Conservation (phyloP, 2,888 invertebrate genomes). For the Pimpla rufipes region DNA sequence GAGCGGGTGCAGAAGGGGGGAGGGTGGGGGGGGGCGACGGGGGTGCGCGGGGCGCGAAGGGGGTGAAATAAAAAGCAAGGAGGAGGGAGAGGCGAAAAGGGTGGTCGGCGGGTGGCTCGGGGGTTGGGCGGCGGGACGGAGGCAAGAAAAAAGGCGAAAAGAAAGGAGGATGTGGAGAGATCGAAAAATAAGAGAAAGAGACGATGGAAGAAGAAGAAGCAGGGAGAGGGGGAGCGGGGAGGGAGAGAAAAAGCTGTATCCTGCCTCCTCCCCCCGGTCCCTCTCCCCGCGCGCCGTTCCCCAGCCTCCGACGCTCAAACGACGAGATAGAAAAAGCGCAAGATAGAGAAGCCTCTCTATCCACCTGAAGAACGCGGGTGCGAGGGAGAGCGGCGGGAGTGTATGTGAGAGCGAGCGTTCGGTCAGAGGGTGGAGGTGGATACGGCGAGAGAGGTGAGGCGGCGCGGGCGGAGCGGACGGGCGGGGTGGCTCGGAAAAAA, state of each 20-base stretch:
- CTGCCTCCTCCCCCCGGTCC: constrained; percentile 71
- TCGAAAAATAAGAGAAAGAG: constrained; percentile 52
- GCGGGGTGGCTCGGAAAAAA: constrained; percentile 68
- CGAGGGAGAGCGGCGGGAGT: background rate
- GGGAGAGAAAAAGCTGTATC: constrained; percentile 75
- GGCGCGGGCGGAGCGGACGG: constrained; percentile 37
- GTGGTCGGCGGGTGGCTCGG: constrained; percentile 77
- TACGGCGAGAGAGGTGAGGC: constrained; percentile 23
- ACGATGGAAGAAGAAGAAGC: constrained; percentile 62
- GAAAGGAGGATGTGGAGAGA: constrained; percentile 54
- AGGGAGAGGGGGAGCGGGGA: constrained; percentile 66
- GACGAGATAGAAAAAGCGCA: constrained; percentile 65
- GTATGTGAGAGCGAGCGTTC: constrained; percentile 47
- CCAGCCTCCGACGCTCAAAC: constrained; percentile 31
- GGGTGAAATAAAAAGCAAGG: constrained; percentile 68
- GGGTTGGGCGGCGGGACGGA: constrained; percentile 53
- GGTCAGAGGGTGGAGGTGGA: constrained; percentile 47
- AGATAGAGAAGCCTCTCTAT: constrained; percentile 40
- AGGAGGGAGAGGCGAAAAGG: constrained; percentile 76
- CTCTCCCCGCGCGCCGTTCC: background rate
- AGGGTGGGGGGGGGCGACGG: constrained; percentile 60
- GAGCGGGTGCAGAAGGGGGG: constrained; percentile 62
- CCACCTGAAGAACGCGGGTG: constrained; percentile 59
- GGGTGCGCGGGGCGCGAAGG: constrained; percentile 57
- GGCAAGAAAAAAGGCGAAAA: constrained; percentile 53